phyloP scores from a whole-genome alignment of 2,888 invertebrate genomes.

The Aphodius granarius region DNA sequence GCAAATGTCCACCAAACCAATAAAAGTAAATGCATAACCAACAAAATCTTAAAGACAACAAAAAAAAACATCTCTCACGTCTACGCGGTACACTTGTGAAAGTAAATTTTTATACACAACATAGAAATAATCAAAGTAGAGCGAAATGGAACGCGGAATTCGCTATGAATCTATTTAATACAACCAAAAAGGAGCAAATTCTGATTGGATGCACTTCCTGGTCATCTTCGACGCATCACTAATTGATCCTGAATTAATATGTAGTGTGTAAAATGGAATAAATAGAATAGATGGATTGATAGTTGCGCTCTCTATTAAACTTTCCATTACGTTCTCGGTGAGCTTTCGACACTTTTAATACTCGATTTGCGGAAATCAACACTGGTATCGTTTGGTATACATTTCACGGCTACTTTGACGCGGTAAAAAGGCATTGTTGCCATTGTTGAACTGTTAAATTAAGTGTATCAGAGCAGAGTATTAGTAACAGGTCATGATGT shows the following conservation, averaged over 20 bases:
- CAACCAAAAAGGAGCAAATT: neutral
- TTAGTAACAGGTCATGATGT: neutral
- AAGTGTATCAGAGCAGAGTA: neutral
- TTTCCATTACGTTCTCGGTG: neutral
- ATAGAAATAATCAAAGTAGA: neutral
- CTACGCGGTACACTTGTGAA: neutral
- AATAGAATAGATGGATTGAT: neutral
- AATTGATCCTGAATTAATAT: neutral
- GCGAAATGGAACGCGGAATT: neutral
- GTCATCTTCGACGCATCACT: neutral
- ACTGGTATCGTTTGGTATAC: neutral
- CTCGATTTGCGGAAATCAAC: neutral
- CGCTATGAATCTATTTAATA: neutral
- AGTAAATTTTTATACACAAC: neutral
- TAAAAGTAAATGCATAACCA: neutral
- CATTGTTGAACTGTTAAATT: neutral
- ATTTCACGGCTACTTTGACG: neutral
- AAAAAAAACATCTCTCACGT: neutral
- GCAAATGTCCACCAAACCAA: neutral
- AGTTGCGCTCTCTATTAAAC: neutral
- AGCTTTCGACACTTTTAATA: neutral
- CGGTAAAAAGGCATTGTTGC: neutral
- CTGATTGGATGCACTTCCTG: neutral
- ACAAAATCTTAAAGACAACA: neutral
- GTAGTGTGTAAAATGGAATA: neutral